Evolutionary conservation across 2,113 vertebrate genomes (phyloP), one percentile per base, ranked within the genome.

Genomic region (Aphyosemion australe): DNA sequence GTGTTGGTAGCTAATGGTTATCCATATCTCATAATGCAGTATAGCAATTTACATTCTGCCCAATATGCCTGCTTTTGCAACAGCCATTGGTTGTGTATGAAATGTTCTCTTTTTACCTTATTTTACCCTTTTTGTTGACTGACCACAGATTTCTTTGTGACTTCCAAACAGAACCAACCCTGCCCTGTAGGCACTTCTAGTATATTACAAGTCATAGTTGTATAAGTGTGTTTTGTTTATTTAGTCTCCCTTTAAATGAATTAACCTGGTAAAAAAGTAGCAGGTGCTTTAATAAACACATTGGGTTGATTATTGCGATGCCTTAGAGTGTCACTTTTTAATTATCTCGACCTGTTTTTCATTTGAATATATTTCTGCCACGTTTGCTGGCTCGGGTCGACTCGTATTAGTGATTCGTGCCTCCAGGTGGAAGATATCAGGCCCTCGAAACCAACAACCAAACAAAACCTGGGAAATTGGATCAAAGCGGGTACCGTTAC

Each of bases 381-480:
- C 56, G 54, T 62, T 55, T 66, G 46, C 61, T 48, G 68, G 39
- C 72, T 70, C 50, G 26, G 60, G 41, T 73, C 68, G 65, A 72
- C 73, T 56, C 73, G n/a, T 47, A 75, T 86, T 75, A 75, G 70
- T 65, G 69, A 76, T 84, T 84, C 84, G 72, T 72, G 68, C 74
- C 48, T 78, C 58, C 68, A 73, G 79, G 82, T 80, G 76, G 51
- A 65, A 60, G 68, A 70, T 69, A 69, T 69, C 42, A 62, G 31
- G 43, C 46, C 12, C 46, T 16, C 6, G 41, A 32, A 57, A 58
- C 11, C 45, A 65, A 60, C 42, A 42, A 55, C 48, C 41, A 58
- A 83, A 76, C 55, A 81, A 78, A 74, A 79, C 65, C 60, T n/a
- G 19, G 53, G 70, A 79, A 75, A 79, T 61, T 65, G 57, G 53